Evolutionary conservation across 2,797 vertebrate genomes (phyloP).

Genomic region (Clamator glandarius): DNA sequence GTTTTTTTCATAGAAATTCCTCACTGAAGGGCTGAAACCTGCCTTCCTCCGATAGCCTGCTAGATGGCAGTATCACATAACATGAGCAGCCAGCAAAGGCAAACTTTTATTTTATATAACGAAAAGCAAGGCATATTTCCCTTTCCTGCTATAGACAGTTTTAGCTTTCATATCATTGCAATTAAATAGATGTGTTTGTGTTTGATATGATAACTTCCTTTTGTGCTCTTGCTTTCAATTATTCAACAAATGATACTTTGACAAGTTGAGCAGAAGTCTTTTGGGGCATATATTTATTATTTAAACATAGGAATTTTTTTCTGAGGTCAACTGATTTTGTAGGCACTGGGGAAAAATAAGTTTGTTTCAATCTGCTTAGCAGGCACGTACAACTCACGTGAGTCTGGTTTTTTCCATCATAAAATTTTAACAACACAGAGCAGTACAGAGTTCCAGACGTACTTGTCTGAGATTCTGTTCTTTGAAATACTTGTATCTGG

Average conservation of each 20-base stretch:
- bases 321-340: background rate
- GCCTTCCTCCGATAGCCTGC: background rate
- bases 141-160: background rate
- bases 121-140: background rate
- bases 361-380: background rate
- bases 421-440: conserved; percentile 1
- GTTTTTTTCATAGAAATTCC: background rate
- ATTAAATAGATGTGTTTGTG: background rate
- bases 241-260: background rate
- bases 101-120: background rate
- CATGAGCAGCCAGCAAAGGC: background rate
- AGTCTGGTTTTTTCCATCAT: background rate
- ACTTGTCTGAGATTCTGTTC: background rate
- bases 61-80: conserved; percentile 25
- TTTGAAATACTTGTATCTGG: background rate
- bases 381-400: background rate
- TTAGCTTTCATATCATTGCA: background rate
- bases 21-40: background rate
- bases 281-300: background rate
- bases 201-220: background rate
- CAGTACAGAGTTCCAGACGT: background rate
- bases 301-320: background rate
- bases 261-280: background rate
- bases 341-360: background rate
- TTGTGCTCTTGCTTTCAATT: background rate